Evolutionary conservation across 2,113 vertebrate species (phyloP), one percentile per base, ranked within the genome.

Genomic region (Epinephelus cyanopodus): DNA sequence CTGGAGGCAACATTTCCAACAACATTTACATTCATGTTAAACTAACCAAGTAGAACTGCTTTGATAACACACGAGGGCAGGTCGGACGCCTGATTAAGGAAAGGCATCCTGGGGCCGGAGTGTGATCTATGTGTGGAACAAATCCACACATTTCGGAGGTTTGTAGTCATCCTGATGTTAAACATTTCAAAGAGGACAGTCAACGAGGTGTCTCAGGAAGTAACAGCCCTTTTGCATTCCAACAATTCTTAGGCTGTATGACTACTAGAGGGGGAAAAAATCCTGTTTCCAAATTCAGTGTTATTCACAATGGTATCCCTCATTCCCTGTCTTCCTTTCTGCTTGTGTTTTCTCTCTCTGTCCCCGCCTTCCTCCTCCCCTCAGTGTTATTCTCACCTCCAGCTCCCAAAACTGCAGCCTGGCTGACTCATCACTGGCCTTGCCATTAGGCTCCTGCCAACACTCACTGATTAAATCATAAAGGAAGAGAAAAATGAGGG

Each of bases 381-480:
- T 91, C 90, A 53, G 68, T 93, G 90, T 93, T 93, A 91, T 93
- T 94, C 94, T 95, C 92, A 95, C 94, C 93, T 95, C 89, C 82
- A 92, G 88, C 88, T 94, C 93, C 92, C 90, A 86, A 91, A 93
- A 93, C 92, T 93, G 90, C 92, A 92, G 93, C 92, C 85, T 86
- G 92, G 87, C 94, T 94, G 93, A 95, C 91, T 95, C 94, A 95
- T 95, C 87, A 84, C 91, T 89, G 89, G 90, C 90, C 87, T 87
- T 88, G 79, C 95, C 92, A 95, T 95, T 92, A 94, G 88, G 90
- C 79, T 89, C 85, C 88, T 92, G 93, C 92, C 93, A 95, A 93
- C 93, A 93, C 76, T 92, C 81, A 83, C 88, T 94, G 91, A 95
- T 95, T 94, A 93, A 95, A 95, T 92, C 89, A 92, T 92, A 95